phyloP scores from a whole-genome alignment of 2,113 vertebrate genomes.

The Euleptes europaea region DNA sequence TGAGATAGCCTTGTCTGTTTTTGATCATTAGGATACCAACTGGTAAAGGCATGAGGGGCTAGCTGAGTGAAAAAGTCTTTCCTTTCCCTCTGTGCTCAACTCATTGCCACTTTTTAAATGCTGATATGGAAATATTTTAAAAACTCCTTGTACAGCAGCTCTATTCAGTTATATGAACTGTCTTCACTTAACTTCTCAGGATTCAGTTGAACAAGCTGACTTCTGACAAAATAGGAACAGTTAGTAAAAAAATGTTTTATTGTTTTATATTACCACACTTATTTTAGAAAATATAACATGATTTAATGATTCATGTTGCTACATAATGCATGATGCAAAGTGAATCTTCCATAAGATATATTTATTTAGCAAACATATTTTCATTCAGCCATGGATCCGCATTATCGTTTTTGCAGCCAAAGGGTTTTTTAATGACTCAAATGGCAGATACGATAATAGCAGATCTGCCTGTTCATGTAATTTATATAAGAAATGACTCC shows the following conservation, averaged over 20 bases:
- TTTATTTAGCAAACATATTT: conserved; percentile 1
- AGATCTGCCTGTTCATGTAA: neutral
- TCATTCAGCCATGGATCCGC: conserved; percentile 17
- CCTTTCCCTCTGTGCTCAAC: too few relatives aligned
- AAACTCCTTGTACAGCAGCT: neutral
- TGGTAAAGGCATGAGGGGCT: neutral
- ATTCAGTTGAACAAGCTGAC: neutral
- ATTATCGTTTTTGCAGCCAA: neutral
- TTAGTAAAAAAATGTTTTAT: neutral
- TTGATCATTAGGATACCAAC: neutral
- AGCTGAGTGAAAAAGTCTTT: neutral
- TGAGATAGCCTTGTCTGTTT: neutral
- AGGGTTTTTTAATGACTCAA: conserved; percentile 16
- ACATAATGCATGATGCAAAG: neutral
- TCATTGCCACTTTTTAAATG: neutral
- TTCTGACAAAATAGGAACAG: neutral
- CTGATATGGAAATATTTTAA: neutral
- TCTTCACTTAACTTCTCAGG: neutral
- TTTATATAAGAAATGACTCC: conserved; percentile 1
- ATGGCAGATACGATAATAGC: conserved; percentile 2
- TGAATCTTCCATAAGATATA: neutral
- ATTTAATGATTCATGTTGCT: conserved; percentile 1
- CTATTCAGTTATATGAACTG: neutral
- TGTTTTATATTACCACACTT: neutral
- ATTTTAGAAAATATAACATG: neutral